These are phyloP conservation scores for Aphelinus certus DNA, from an alignment of 1,140 invertebrate species.

Conservation along the genomic window DNA sequence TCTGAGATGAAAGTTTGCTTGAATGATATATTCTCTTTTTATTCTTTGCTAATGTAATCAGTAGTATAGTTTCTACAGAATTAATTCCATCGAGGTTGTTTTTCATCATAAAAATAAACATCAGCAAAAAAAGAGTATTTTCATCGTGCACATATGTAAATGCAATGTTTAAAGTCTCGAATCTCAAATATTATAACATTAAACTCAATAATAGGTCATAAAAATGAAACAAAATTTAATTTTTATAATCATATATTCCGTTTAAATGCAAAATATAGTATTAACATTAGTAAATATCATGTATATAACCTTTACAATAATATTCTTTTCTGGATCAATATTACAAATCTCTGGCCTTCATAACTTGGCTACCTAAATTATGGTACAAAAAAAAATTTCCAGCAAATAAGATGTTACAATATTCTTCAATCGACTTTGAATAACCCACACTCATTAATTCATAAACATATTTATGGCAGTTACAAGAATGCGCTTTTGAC, in stretches of 20 bases:
- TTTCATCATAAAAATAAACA: too few species aligned
- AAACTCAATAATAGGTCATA: too few species aligned
- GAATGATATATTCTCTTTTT: too few species aligned
- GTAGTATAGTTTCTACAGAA: too few species aligned
- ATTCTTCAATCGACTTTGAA: slow-evolving; percentile 22
- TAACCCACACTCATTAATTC: slow-evolving; percentile 28
- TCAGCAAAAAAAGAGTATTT: too few species aligned
- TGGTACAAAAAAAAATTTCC: neutral
- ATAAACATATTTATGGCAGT: slow-evolving; percentile 31
- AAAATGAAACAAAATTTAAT: neutral
- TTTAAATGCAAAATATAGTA: slow-evolving; percentile 41
- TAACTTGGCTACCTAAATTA: neutral
- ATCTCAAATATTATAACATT: too few species aligned
- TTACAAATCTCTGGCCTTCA: slow-evolving; percentile 6
- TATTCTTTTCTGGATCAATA: slow-evolving; percentile 27
- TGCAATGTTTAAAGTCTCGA: too few species aligned
- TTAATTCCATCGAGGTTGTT: too few species aligned
- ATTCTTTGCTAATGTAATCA: too few species aligned
- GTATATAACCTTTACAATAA: slow-evolving; percentile 34
- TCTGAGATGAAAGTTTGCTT: too few species aligned
- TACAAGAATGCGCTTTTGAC: slow-evolving; percentile 22
- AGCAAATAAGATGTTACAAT: slow-evolving; percentile 11
- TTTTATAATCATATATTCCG: slow-evolving; percentile 36
- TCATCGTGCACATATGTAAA: too few species aligned
- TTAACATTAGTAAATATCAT: slow-evolving; percentile 38